Evolutionary conservation across 2,888 invertebrate genomes (phyloP).

Genomic region (Tenodera sinensis): DNA sequence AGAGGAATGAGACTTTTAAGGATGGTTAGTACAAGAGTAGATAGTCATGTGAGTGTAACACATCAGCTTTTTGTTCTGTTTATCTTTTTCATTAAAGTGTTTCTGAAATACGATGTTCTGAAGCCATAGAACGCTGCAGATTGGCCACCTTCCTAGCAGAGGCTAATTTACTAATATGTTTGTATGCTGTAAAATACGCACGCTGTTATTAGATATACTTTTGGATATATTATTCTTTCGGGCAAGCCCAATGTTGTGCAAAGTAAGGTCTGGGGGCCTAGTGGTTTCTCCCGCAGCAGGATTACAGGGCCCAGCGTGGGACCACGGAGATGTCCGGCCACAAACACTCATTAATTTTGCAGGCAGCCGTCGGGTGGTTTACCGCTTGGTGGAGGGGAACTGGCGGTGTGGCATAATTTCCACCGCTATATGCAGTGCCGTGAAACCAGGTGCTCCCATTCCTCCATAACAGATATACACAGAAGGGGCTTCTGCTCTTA

Average conservation of each 20-base stretch:
- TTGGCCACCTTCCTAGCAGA: too few species aligned
- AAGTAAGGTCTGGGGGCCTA: background rate
- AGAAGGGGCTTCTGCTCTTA: background rate
- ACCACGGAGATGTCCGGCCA: background rate
- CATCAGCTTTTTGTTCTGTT: too few species aligned
- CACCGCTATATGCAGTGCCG: background rate
- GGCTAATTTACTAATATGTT: too few species aligned
- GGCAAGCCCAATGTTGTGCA: background rate
- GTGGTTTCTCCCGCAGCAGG: background rate
- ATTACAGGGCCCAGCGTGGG: background rate
- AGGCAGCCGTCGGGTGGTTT: background rate
- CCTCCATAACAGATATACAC: background rate
- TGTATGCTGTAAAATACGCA: too few species aligned
- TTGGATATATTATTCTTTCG: background rate
- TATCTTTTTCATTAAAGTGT: too few species aligned
- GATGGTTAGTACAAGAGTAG: too few species aligned
- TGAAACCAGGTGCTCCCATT: background rate
- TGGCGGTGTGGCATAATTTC: background rate
- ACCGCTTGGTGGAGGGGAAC: background rate
- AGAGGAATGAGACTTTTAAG: too few species aligned
- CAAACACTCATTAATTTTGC: background rate
- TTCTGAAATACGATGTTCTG: too few species aligned
- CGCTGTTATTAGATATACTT: background rate
- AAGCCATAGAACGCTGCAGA: too few species aligned
- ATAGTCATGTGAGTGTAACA: too few species aligned